Percentiles rank a stretch among this genome's conserved stretches.
These are phyloP conservation scores for Stenoptilia bipunctidactyla DNA, from an alignment of 2,888 invertebrate species.

Conservation along the genomic window DNA sequence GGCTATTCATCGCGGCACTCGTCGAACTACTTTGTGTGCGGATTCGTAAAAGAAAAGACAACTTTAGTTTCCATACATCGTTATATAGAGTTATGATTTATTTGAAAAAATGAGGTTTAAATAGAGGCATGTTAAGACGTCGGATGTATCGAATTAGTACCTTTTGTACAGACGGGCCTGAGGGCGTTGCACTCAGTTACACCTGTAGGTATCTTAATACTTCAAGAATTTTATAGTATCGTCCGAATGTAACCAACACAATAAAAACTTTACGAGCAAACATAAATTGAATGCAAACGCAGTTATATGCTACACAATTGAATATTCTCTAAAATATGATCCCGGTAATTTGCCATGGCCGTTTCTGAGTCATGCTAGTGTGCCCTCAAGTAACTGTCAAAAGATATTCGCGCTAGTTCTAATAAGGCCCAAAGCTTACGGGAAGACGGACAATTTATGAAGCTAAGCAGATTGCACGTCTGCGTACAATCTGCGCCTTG, in stretches of 20 bases:
- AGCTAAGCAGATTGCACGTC: conserved; percentile 44
- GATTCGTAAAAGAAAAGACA: too few relatives aligned
- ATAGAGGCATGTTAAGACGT: too few relatives aligned
- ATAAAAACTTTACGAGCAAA: neutral
- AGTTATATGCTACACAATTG: neutral
- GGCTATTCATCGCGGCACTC: too few relatives aligned
- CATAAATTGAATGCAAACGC: neutral
- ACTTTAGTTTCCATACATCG: too few relatives aligned
- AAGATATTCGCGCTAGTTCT: conserved; percentile 17
- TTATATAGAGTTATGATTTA: too few relatives aligned
- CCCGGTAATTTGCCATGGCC: neutral
- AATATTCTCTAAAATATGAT: neutral
- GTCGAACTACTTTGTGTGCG: too few relatives aligned
- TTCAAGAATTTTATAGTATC: neutral
- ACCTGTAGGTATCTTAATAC: neutral
- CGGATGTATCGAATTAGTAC: too few relatives aligned
- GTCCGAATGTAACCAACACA: neutral
- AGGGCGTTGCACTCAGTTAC: too few relatives aligned
- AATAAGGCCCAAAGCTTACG: conserved; percentile 34
- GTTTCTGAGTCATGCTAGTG: conserved; percentile 31
- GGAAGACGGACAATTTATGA: conserved; percentile 49
- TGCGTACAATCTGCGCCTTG: conserved; percentile 8
- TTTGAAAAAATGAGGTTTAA: too few relatives aligned
- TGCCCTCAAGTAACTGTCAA: conserved; percentile 32
- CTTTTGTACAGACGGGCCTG: too few relatives aligned